Percentiles rank a stretch among this genome's conserved stretches.
Conservation (phyloP, 1,140 invertebrate genomes). For the Drosophila lowei region DNA sequence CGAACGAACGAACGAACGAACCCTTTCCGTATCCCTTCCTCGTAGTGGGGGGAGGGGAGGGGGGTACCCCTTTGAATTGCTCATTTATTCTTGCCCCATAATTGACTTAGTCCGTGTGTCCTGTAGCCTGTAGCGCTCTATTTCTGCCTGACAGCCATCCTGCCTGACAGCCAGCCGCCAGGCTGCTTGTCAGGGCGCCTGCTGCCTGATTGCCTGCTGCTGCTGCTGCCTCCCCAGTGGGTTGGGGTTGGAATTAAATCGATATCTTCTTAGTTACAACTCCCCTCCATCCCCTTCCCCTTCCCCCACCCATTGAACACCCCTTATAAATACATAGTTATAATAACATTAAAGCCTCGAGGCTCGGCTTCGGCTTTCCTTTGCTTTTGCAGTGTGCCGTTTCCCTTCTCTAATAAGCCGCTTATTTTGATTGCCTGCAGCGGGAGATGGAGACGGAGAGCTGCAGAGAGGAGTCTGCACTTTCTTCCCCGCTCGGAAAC, state of each 20-base stretch:
- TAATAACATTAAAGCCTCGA: conserved; percentile 61
- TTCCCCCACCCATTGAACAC: background rate
- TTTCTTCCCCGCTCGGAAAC: conserved; percentile 4
- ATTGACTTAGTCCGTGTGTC: conserved; percentile 43
- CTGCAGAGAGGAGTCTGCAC: background rate
- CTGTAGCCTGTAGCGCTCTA: conserved; percentile 7
- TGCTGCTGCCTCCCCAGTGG: background rate
- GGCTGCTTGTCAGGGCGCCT: no score
- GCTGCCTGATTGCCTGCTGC: background rate
- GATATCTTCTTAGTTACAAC: conserved; percentile 63
- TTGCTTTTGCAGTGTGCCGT: no score
- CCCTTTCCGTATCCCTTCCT: conserved; percentile 18
- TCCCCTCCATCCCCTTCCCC: background rate
- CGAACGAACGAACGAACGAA: conserved; percentile 2
- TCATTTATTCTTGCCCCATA: conserved; percentile 48
- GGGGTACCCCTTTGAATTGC: conserved; percentile 13
- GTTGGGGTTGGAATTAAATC: conserved; percentile 54
- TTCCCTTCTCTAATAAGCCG: conserved; percentile 44
- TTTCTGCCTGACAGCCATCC: background rate
- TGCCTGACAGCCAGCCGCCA: background rate
- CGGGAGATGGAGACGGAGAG: background rate
- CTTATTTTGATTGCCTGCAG: conserved; percentile 67
- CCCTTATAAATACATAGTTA: conserved; percentile 51
- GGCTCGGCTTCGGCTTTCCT: background rate
- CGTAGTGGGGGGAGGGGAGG: background rate